Base-by-base conservation (phyloP, 2,888 invertebrate genomes). In the Agrotis clavis region DNA sequence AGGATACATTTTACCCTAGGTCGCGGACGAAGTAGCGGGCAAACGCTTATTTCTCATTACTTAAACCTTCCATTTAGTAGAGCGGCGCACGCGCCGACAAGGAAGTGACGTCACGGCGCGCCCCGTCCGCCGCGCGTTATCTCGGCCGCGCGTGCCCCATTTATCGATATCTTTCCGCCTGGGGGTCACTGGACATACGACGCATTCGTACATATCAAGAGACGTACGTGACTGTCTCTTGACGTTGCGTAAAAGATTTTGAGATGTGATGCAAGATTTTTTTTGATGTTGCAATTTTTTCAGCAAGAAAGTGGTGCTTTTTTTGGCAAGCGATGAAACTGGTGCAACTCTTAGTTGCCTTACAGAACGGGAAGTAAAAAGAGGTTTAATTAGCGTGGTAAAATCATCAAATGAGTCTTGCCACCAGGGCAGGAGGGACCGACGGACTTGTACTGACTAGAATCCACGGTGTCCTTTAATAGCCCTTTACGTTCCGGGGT, bases 51-150 rank as follows among this genome's bases (percentile, higher is more conserved):
- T 61, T 76, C 74, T 74, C 59, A 45, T 81, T 53, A 71, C 82
- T 84, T 77, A 65, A 0, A 9, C 69, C 48, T 41, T 16, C 35
- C 69, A 77, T 79, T 85, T 85, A 88, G 87, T 88, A 81, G 85
- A 87, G 61, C 89, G 88, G 81, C 91, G 90, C 94, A 93, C 94
- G 94, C 93, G 94, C 92, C 91, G 91, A 84, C 86, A 85, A 88
- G 94, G 94, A 94, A 93, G 88, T 92, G 93, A 91, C 90, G 90
- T 92, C 90, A 91, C 88, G 92, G 87, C 92, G 89, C 92, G 91
- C 91, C 91, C 85, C 90, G 89, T 89, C 90, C 91, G 90, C 85
- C 86, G 85, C 87, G 86, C 84, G 87, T 88, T 91, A 92, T 92
- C 93, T 90, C 91, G 91, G 87, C 83, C 90, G 84, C 87, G 86